These are phyloP conservation scores for Sphaerodactylus townsendi DNA, from an alignment of 2,113 vertebrate species.

Conservation along the genomic window DNA sequence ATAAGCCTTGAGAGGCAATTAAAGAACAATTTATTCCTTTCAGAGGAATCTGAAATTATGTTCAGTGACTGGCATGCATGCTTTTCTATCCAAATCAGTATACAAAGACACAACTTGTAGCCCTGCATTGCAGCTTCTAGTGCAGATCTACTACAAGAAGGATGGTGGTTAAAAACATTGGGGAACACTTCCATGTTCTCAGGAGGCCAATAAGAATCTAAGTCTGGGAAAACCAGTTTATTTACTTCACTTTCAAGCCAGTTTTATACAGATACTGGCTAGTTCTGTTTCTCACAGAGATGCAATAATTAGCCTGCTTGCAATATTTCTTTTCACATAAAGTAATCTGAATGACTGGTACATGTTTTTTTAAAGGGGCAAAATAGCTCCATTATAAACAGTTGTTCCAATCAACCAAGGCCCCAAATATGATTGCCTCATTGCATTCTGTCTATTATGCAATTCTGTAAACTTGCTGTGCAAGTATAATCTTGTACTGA, in stretches of 20 bases:
- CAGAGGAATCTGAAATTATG: not conserved
- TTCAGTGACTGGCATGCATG: not conserved
- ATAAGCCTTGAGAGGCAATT: not conserved
- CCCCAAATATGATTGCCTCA: not conserved
- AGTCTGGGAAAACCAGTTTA: not conserved
- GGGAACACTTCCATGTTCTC: not conserved
- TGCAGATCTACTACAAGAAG: not conserved
- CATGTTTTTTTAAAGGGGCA: not conserved
- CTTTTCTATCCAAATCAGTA: too few species aligned
- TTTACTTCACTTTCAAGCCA: not conserved
- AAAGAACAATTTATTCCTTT: not conserved
- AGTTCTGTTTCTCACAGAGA: not conserved
- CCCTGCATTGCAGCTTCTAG: too few species aligned
- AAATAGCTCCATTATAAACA: not conserved
- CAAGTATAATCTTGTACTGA: not conserved
- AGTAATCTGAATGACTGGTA: not conserved
- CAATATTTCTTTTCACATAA: accelerated
- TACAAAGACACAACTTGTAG: too few species aligned
- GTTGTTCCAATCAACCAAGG: not conserved
- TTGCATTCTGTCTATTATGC: not conserved
- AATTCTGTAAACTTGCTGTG: not conserved
- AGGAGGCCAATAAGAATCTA: not conserved
- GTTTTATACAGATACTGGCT: accelerated
- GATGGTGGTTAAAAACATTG: not conserved
- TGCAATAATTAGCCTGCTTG: not conserved